Evolutionary conservation across 2,113 vertebrate species (phyloP), one percentile per base, ranked within the genome.

Genomic region (Dipodomys spectabilis): DNA sequence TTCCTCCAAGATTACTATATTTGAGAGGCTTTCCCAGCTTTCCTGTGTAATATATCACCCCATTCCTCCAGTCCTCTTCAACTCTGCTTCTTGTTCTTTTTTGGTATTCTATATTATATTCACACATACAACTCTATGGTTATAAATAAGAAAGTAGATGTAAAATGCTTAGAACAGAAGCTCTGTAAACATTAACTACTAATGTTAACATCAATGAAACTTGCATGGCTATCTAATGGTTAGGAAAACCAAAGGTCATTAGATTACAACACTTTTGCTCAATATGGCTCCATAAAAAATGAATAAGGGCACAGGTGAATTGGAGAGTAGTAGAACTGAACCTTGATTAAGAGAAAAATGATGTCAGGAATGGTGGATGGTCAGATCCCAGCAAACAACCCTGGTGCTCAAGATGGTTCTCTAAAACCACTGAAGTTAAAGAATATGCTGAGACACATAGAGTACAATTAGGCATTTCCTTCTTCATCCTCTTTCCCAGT

Each of bases 101-200:
- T 49, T 68, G 60, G 27, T 7, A 64, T 1, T 74, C 44, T 2
- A 16, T 60, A 30, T 82, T 1, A 64, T 28, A 7, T 25, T 32
- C 0, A 28, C 45, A 60, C 11, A 16, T 69, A 88, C 15, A 4
- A 6, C 20, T 82, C 4, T 57, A 39, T 35, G 62, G 82, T 89
- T 86, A 75, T 79, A 88, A 91, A 49, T 32, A 82, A 78, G 30
- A 81, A 73, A 68, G n/a, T 6, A 73, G 18, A 64, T 45, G 5
- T 80, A 82, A 94, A 84, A 89, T 69, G 2, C 15, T 57, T 79
- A 82, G 2, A 77, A 44, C 5, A 86, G 35, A 88, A 90, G 4
- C 22, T 95, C 15, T 75, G 32, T 44, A 90, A 90, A 69, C 27
- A 82, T 35, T 95, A 67, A 62, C 30, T 78, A 30, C 30, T 73